Conservation (phyloP, 2,113 vertebrate species). For the Pollachius pollachius region DNA sequence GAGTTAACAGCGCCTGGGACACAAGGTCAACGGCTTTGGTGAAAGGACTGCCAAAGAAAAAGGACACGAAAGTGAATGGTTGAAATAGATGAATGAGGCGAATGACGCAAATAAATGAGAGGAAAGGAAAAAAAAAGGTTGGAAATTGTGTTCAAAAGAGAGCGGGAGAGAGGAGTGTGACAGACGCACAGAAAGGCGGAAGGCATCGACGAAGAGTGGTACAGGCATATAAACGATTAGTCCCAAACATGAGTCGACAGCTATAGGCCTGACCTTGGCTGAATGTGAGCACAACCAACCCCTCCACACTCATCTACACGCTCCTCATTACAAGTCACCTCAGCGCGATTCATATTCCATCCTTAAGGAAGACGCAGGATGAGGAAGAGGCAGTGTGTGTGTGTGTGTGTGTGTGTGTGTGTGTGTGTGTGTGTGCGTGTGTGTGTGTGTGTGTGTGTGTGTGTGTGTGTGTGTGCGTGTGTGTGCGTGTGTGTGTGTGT, state of each 20-base stretch:
- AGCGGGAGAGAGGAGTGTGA: slow-evolving; percentile 55
- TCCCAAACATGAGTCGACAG: slow-evolving; percentile 69
- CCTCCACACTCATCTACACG: slow-evolving; percentile 70
- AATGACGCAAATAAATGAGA: slow-evolving; percentile 25
- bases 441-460: too few species aligned
- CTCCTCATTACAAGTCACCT: slow-evolving; percentile 77
- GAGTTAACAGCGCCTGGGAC: slow-evolving; percentile 30
- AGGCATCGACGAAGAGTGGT: slow-evolving; percentile 26
- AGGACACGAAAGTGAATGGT: slow-evolving; percentile 30
- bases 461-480: too few species aligned
- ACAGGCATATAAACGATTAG: slow-evolving; percentile 70
- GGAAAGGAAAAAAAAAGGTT: slow-evolving; percentile 44
- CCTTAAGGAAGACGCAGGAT: slow-evolving; percentile 23
- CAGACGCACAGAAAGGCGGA: slow-evolving; percentile 56
- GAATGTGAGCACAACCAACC: slow-evolving; percentile 61
- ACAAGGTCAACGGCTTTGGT: slow-evolving; percentile 22
- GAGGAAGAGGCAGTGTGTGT: slow-evolving; percentile 6
- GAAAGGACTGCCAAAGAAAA: slow-evolving; percentile 6
- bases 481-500: too few species aligned
- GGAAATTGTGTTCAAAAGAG: slow-evolving; percentile 60
- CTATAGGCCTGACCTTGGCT: slow-evolving; percentile 71
- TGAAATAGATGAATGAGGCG: slow-evolving; percentile 50
- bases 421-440: too few species aligned
- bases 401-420: too few species aligned
- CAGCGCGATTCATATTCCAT: slow-evolving; percentile 73